A percentile compares a stretch with the other conserved stretches of the same genome.
These are phyloP conservation scores for Netelia melanura DNA, from an alignment of 2,888 invertebrate species.

Conservation along the genomic window DNA sequence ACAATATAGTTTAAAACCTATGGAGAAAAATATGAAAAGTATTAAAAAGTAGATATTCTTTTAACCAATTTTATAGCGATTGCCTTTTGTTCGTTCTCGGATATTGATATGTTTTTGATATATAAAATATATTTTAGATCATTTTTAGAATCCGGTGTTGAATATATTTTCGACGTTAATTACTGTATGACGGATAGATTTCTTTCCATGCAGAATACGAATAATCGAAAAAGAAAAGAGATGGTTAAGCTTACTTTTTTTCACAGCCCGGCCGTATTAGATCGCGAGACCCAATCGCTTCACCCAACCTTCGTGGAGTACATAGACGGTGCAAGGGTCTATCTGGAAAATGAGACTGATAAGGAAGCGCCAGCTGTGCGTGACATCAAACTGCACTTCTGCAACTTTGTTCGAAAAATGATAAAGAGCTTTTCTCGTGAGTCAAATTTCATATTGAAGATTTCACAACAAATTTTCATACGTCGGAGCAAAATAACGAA, in stretches of 20 bases:
- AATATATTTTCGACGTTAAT: neutral
- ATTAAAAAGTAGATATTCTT: neutral
- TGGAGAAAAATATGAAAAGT: neutral
- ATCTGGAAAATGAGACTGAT: conserved; percentile 96
- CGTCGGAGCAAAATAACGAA: neutral
- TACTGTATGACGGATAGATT: neutral
- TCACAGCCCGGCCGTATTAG: conserved; percentile 91
- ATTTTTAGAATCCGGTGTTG: neutral
- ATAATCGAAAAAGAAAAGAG: neutral
- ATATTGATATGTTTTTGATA: neutral
- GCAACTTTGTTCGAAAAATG: conserved; percentile 96
- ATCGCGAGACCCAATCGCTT: conserved; percentile 92
- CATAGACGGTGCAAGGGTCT: conserved; percentile 96
- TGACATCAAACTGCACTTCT: conserved; percentile 97
- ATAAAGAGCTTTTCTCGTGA: conserved; percentile 96
- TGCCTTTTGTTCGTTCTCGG: neutral
- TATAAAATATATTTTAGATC: neutral
- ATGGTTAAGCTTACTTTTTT: neutral
- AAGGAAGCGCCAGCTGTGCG: conserved; percentile 95
- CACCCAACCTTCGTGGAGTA: conserved; percentile 97
- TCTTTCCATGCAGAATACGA: neutral
- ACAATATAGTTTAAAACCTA: neutral
- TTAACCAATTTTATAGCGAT: too few relatives aligned
- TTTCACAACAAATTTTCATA: neutral
- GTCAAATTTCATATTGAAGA: conserved; percentile 78